phyloP scores from a whole-genome alignment of 2,113 vertebrate genomes.

The Burhinus oedicnemus region DNA sequence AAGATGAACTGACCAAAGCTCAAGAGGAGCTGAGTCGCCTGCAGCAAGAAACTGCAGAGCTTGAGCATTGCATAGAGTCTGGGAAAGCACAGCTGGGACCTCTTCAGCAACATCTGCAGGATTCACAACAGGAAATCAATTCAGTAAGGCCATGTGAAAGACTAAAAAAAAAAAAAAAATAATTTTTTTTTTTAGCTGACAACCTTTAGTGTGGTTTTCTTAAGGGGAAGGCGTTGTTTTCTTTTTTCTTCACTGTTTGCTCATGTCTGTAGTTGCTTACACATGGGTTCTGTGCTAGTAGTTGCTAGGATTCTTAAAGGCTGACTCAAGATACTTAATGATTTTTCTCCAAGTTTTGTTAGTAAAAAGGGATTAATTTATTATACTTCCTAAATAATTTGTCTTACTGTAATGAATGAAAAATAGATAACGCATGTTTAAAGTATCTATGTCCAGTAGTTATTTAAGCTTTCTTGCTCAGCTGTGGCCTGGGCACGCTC shows the following conservation, averaged over 20 bases:
- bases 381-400: background rate
- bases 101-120: constrained; percentile 88
- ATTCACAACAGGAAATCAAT: constrained; percentile 89
- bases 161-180: background rate
- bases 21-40: constrained; percentile 88
- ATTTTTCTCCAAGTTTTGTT: background rate
- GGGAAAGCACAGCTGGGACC: constrained; percentile 90
- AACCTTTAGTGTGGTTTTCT: background rate
- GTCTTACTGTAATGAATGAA: background rate
- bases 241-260: background rate
- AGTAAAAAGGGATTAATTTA: background rate
- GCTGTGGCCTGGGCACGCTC: background rate
- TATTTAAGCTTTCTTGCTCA: background rate
- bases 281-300: background rate
- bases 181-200: background rate
- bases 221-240: background rate
- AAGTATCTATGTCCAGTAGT: background rate
- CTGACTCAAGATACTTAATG: background rate
- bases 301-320: background rate
- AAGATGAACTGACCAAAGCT: constrained; percentile 90
- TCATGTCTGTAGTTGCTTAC: background rate
- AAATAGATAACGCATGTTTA: background rate
- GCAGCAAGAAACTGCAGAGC: constrained; percentile 89
- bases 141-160: constrained; percentile 79
- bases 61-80: constrained; percentile 89